Percentiles rank a stretch among this genome's conserved stretches.
phyloP scores from a whole-genome alignment of 2,888 invertebrate species.

The Caenorhabditis virilis region DNA sequence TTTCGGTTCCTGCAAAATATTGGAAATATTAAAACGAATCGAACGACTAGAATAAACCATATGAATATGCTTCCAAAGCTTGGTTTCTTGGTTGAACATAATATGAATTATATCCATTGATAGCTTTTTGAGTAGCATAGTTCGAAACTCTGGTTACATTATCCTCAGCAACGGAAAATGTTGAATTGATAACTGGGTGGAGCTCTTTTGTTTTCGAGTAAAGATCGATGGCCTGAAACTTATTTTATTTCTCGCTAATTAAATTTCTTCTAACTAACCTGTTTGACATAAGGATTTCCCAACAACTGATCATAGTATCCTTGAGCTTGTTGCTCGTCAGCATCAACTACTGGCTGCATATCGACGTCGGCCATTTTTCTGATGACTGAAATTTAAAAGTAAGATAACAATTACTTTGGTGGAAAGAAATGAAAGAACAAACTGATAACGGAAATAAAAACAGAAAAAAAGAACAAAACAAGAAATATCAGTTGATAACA shows the following conservation, averaged over 20 bases:
- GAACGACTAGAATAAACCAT: constrained; percentile 7
- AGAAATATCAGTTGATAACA: constrained; percentile 1
- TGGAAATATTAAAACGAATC: not conserved
- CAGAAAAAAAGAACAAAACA: constrained; percentile 1
- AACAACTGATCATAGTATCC: constrained; percentile 36
- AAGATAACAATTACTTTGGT: not conserved
- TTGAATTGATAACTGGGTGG: constrained; percentile 33
- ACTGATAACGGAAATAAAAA: not conserved
- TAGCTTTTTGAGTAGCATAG: constrained; percentile 33
- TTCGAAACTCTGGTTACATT: constrained; percentile 14
- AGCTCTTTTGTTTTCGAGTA: constrained; percentile 35
- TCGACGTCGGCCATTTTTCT: constrained; percentile 28
- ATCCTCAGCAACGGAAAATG: constrained; percentile 24
- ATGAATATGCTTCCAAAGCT: constrained; percentile 25
- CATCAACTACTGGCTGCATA: constrained; percentile 7
- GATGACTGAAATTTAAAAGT: not conserved
- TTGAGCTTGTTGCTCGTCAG: not conserved
- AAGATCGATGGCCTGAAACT: constrained; percentile 22
- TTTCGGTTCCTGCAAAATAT: constrained; percentile 24
- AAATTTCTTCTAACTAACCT: constrained; percentile 6
- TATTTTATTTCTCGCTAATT: not conserved
- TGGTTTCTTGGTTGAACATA: constrained; percentile 38
- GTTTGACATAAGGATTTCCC: constrained; percentile 31
- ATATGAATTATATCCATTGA: constrained; percentile 36
- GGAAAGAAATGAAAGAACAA: not conserved